A percentile compares a stretch with the other conserved stretches of the same genome.
These are phyloP conservation scores for Stegostoma tigrinum DNA, from an alignment of 2,113 vertebrate species.

Conservation along the genomic window DNA sequence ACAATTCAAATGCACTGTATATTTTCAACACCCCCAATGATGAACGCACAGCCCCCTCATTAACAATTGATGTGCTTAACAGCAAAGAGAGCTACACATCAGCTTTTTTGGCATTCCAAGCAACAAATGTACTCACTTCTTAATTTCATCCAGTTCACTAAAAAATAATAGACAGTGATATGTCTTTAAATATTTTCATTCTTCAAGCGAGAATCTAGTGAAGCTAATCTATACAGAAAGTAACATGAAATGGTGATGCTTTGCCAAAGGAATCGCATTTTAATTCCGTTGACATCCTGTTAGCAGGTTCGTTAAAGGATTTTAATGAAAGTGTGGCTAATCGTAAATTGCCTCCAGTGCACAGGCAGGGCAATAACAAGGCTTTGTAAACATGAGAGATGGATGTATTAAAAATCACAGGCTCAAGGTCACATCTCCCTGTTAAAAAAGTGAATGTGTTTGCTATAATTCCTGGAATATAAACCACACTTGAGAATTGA, in stretches of 20 bases:
- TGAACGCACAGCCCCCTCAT: neutral
- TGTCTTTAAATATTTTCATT: neutral
- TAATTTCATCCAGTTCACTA: neutral
- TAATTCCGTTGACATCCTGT: neutral
- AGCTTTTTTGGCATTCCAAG: neutral
- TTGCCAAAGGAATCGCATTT: neutral
- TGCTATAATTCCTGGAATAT: neutral
- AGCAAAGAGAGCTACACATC: neutral
- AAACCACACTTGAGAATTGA: neutral
- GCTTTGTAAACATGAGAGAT: neutral
- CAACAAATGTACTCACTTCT: neutral
- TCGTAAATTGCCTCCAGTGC: neutral
- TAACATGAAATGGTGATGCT: neutral
- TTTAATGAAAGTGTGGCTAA: conserved; percentile 4
- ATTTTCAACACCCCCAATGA: neutral
- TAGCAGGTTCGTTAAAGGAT: conserved; percentile 3
- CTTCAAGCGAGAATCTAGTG: neutral
- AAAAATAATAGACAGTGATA: neutral
- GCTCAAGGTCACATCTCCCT: neutral
- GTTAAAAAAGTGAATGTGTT: neutral
- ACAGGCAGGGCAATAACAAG: neutral
- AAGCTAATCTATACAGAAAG: neutral
- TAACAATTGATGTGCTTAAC: neutral
- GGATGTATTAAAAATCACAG: conserved; percentile 12
- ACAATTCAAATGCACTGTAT: neutral